Evolutionary conservation across 2,797 vertebrate genomes (phyloP).

Genomic region (Helostoma temminkii): DNA sequence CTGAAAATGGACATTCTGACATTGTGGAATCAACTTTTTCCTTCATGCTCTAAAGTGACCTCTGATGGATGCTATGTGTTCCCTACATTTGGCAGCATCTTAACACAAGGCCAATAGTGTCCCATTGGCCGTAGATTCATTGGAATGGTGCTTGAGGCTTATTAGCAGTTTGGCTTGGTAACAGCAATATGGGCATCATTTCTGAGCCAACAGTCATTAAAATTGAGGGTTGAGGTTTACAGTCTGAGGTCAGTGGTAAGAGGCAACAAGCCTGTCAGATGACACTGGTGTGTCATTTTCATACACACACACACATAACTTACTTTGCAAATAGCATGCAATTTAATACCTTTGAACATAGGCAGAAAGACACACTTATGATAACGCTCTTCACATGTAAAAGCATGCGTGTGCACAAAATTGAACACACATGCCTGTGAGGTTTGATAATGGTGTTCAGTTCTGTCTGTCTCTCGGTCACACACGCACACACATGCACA

Average conservation of each 20-base stretch:
- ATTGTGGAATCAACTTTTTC: constrained; percentile 21
- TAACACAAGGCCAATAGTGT: constrained; percentile 28
- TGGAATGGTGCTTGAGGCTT: constrained; percentile 53
- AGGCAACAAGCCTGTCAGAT: constrained; percentile 52
- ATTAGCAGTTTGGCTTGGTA: constrained; percentile 63
- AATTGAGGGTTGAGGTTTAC: constrained; percentile 55
- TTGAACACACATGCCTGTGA: constrained; percentile 58
- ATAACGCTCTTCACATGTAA: constrained; percentile 60
- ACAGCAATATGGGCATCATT: constrained; percentile 58
- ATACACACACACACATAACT: constrained; percentile 42
- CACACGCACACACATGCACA: constrained; percentile 31
- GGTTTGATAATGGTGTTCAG: constrained; percentile 66
- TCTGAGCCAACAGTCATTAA: constrained; percentile 58
- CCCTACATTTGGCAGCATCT: constrained; percentile 21
- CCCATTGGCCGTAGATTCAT: constrained; percentile 43
- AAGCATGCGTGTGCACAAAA: constrained; percentile 61
- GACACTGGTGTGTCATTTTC: constrained; percentile 50
- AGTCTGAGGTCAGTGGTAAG: constrained; percentile 63
- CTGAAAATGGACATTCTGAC: constrained; percentile 5
- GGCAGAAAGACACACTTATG: constrained; percentile 48
- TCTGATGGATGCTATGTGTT: constrained; percentile 17
- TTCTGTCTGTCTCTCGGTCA: constrained; percentile 27
- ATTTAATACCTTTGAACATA: constrained; percentile 54
- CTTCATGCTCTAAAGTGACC: constrained; percentile 12
- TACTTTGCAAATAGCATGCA: constrained; percentile 55